Evolutionary conservation across 2,797 vertebrate species (phyloP).

Genomic region (Mico argentatus): DNA sequence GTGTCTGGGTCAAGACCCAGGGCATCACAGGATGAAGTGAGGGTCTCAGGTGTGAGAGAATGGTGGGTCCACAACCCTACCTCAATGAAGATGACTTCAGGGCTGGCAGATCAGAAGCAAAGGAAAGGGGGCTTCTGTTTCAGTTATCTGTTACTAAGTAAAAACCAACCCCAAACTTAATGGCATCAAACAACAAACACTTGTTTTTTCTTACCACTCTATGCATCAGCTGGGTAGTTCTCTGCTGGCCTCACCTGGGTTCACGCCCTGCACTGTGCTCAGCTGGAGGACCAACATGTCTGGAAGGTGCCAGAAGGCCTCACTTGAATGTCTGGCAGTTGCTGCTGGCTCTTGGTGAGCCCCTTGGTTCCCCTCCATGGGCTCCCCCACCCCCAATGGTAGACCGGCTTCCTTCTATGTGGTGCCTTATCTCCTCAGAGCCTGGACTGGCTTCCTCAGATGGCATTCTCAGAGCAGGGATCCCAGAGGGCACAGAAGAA

Average conservation of each 20-base stretch:
- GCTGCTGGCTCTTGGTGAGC: neutral
- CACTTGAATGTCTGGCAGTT: neutral
- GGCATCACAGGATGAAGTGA: neutral
- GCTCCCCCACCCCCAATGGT: neutral
- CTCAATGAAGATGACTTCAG: neutral
- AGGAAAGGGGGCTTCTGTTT: neutral
- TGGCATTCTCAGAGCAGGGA: neutral
- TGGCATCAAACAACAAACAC: neutral
- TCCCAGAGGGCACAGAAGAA: neutral
- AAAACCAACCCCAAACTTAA: neutral
- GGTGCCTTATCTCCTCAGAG: neutral
- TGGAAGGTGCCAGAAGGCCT: neutral
- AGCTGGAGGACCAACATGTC: neutral
- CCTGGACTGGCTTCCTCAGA: neutral
- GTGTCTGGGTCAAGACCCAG: neutral
- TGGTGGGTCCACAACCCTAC: neutral
- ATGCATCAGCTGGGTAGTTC: neutral
- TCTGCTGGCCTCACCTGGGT: neutral
- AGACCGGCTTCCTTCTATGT: neutral
- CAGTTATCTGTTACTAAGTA: neutral
- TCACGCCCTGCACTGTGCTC: neutral
- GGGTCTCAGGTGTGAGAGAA: neutral
- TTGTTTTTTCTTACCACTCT: neutral
- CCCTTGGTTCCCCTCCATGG: neutral
- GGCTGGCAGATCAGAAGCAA: neutral